Evolutionary conservation across 2,113 vertebrate genomes (phyloP), one percentile per base, ranked within the genome.

Genomic region (Vanacampus margaritifer): DNA sequence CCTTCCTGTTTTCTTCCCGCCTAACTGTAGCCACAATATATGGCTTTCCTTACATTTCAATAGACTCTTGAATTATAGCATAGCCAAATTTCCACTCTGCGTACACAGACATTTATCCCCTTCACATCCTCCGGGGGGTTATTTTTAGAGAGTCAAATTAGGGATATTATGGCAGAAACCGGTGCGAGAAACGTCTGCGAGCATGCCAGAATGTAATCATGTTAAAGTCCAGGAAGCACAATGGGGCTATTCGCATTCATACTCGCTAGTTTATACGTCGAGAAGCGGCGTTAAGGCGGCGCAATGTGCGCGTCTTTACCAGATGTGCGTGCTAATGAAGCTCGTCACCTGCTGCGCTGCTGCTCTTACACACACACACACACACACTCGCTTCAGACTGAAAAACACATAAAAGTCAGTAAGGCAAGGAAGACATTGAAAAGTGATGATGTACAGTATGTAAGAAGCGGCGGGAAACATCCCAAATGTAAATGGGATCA

Each of bases 401-500:
- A 64, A 73, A 58, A 54, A 75, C 67, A 24, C n/a, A 67, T 68
- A 78, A 51, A 79, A 62, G 58, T 17, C 16, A 24, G 48, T 35
- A 57, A 77, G 28, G 28, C 70, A 75, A 72, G 72, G 65, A 32
- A 53, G 41, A 50, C 35, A 26, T 65, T 26, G 2, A 80, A 71
- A 37, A 7, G 24, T 1, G 28, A 43, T 28, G 93, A 91, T 94
- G 26, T 48, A 4, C 26, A n/a, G 58, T 93, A 90, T n/a, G 43
- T 36, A 3, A 59, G 43, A 23, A 48, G 62, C 35, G 91, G 88
- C 91, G 93, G 93, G 89, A 92, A 92, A 36, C 10, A 2, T 57
- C 2, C 50, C 67, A 41, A 72, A 63, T 65, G 43, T 45, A 5
- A 41, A 41, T 41, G 12, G 12, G 39, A 12, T 41, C 39, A 41